A percentile compares a stretch with the other conserved stretches of the same genome.
Evolutionary conservation across 1,140 invertebrate species (phyloP).

Genomic region (Drosophila micromelanica): DNA sequence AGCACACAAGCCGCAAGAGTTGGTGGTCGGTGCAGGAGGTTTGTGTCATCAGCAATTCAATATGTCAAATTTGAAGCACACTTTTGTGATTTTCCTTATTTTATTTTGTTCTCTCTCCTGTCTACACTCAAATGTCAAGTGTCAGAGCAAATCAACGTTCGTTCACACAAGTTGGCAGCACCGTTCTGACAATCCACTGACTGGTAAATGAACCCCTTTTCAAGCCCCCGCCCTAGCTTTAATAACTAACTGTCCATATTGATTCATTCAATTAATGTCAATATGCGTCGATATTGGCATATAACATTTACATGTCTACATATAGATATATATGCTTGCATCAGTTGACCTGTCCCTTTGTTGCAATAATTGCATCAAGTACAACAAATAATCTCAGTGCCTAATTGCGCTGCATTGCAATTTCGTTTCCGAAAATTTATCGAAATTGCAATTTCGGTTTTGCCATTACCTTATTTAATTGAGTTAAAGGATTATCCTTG

Average conservation of each 20-base stretch:
- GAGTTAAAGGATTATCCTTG: slow-evolving; percentile 2
- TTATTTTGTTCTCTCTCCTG: slow-evolving; percentile 3
- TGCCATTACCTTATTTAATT: slow-evolving; percentile 29
- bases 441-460: slow-evolving; percentile 12
- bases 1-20: slow-evolving; percentile 44
- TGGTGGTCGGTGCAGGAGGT: neutral
- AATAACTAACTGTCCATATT: slow-evolving; percentile 69
- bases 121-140: slow-evolving; percentile 65
- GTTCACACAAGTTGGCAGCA: slow-evolving; percentile 35
- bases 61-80: slow-evolving; percentile 70
- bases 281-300: slow-evolving; percentile 36
- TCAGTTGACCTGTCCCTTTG: slow-evolving; percentile 33
- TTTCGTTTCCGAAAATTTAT: slow-evolving; percentile 33
- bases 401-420: slow-evolving; percentile 62
- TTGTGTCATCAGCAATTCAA: slow-evolving; percentile 58
- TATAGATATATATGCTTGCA: slow-evolving; percentile 41
- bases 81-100: slow-evolving; percentile 32
- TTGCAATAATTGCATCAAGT: slow-evolving; percentile 57
- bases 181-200: slow-evolving; percentile 19
- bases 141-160: slow-evolving; percentile 61
- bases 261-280: slow-evolving; percentile 74
- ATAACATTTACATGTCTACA: neutral
- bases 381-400: slow-evolving; percentile 41
- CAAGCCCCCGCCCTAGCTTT: slow-evolving; percentile 18
- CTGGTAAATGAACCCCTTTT: slow-evolving; percentile 25